Percentiles rank a stretch among this genome's conserved stretches.
phyloP scores from a whole-genome alignment of 2,113 vertebrate species.

The Platichthys stellatus region DNA sequence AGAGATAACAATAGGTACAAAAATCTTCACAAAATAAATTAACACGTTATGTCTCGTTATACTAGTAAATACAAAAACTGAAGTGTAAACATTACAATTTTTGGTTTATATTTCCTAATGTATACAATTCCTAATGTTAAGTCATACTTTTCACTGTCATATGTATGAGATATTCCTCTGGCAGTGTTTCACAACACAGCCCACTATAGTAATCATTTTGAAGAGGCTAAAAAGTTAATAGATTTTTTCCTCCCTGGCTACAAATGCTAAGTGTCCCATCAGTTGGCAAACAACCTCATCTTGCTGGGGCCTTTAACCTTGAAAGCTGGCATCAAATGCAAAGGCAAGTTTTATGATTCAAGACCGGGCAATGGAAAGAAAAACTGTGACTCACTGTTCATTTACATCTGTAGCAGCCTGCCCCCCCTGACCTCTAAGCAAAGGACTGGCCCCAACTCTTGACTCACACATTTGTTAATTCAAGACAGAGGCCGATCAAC shows the following conservation, averaged over 20 bases:
- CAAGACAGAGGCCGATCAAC: neutral
- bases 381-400: slow-evolving; percentile 58
- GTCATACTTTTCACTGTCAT: neutral
- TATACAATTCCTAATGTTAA: neutral
- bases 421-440: slow-evolving; percentile 43
- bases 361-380: slow-evolving; percentile 20
- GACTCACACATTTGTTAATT: slow-evolving; percentile 22
- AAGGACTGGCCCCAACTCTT: slow-evolving; percentile 20
- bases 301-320: slow-evolving; percentile 60
- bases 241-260: slow-evolving; percentile 10
- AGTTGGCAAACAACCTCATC: slow-evolving; percentile 58
- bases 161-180: neutral
- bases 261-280: slow-evolving; percentile 54
- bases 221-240: neutral
- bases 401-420: slow-evolving; percentile 54
- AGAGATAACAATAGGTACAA: neutral
- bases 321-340: slow-evolving; percentile 58
- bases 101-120: neutral
- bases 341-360: slow-evolving; percentile 63
- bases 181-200: neutral
- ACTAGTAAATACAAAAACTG: no score
- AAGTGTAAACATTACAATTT: neutral
- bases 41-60: no score
- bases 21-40: neutral
- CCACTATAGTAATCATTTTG: neutral